Evolutionary conservation across 2,113 vertebrate species (phyloP), one percentile per base, ranked within the genome.

Genomic region (Panurus biarmicus): DNA sequence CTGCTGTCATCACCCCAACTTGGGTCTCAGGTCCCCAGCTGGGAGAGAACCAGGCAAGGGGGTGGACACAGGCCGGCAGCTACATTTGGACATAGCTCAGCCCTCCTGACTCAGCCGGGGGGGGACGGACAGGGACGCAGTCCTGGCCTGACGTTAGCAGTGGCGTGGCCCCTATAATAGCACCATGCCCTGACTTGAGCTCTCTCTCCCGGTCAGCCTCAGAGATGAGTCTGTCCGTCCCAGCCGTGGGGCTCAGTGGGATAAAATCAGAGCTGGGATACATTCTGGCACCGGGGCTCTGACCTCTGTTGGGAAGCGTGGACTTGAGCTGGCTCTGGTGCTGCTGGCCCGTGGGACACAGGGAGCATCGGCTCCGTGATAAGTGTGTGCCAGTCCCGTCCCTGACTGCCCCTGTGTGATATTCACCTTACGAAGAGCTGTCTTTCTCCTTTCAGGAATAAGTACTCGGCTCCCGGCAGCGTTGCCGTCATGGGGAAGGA

Each of bases 401-500:
- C 64, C 50, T 0, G 0, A 1, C 57, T 22, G 50, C 42, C 48
- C 88, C 47, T 3, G 70, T 12, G 29, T 3, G 2, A 7, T 11
- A 35, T 2, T 70, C 20, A 4, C 36, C 60, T 91, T 42, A 94
- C 85, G 0, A 51, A 91, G 81, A 84, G 45, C 86, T 88, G 25
- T 95, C 94, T 96, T 88, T 95, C 90, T 97, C 91, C 94, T 97
- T 97, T 96, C 97, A 98, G 98, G 95, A 98, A 98, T 94, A 98
- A 98, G 71, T 98, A 98, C 77, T 97, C 97, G 2, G 94, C 96
- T 70, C 94, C 97, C 1, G 94, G 97, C 92, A 97, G 96, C 1
- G 95, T 97, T 9, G 29, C 98, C 94, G 97, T 98, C 90, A 99
- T 99, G 99, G 99, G 99, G 79, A 99, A 99, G 97, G 99, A 99